Evolutionary conservation across 2,888 invertebrate species (phyloP), one percentile per base, ranked within the genome.

Genomic region (Stenodera caucasica): DNA sequence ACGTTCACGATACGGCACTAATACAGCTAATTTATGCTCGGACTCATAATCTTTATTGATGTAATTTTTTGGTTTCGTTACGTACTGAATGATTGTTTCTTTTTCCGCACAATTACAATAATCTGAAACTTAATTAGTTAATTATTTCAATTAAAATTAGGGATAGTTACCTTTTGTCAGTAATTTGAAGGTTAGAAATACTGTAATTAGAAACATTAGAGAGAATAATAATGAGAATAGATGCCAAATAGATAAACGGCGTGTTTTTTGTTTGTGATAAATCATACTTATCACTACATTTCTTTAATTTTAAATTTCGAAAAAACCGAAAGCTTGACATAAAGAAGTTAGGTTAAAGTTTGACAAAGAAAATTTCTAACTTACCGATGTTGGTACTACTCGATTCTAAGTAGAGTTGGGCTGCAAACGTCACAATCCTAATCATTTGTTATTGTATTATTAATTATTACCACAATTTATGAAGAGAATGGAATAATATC

Each of bases 1-100:
- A 63, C 99, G 85, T 79, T 99, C 96, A 70, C 98, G 84, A 81
- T 93, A 98, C 55, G 99, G 99, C 56, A 99, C 94, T 64, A 99
- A 81, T 59, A 99, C 84, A 51, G 96, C 96, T 72, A 99, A 81
- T 71, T 83, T 85, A 75, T 90, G 88, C 40, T 67, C 68, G 4
- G 67, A 64, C 15, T 61, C 57, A 29, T 55, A 61, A 21, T 51
- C 55, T 63, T 23, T 53, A 51, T 57, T 54, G 45, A 33, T 30
- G 11, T 32, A 60, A 30, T 60, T 53, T 55, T 64, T 64, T 26
- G 60, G 54, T 53, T 54, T 51, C n/a, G 64, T 37, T 26, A 56
- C 32, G 37, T 60, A 65, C 7, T 63, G 60, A 9, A 65, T 51
- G 1, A 66, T 45, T 40, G 67, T 64, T 29, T 72, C 72, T 60